phyloP scores from a whole-genome alignment of 2,797 vertebrate species.

The Platyrinchus mystaceus region DNA sequence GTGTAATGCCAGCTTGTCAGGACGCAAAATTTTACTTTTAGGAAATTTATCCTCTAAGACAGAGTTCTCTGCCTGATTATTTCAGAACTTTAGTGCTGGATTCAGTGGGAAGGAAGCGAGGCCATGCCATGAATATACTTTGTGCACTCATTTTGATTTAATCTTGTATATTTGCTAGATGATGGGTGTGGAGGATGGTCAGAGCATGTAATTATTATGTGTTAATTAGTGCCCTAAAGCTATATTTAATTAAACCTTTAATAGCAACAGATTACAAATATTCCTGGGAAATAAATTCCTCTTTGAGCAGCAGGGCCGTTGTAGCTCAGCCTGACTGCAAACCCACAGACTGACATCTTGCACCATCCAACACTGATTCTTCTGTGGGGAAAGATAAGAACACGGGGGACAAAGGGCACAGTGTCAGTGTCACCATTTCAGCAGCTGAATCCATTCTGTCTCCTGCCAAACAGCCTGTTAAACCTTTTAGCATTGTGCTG shows the following conservation, averaged over 20 bases:
- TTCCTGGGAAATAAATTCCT: conserved; percentile 13
- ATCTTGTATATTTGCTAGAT: not conserved
- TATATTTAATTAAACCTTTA: conserved; percentile 48
- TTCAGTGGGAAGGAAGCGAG: not conserved
- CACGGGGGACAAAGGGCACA: not conserved
- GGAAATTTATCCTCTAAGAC: not conserved
- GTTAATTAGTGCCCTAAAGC: conserved; percentile 4
- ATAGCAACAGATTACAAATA: conserved; percentile 55
- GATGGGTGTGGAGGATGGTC: conserved; percentile 15
- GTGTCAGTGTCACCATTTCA: conserved; percentile 31
- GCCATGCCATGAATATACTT: not conserved
- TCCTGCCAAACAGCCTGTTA: conserved; percentile 34
- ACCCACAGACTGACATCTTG: not conserved
- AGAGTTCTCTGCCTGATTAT: not conserved
- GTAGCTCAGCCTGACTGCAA: not conserved
- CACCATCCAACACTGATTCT: not conserved
- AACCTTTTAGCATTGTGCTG: not conserved
- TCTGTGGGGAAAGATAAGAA: conserved; percentile 3
- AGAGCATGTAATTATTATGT: conserved; percentile 43
- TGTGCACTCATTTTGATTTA: not conserved
- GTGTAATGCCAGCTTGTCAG: not conserved
- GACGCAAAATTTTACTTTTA: not conserved
- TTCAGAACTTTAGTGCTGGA: not conserved
- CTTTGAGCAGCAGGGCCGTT: not conserved
- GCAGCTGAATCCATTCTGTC: conserved; percentile 33